These are phyloP conservation scores for Pecten maximus DNA, from an alignment of 2,888 invertebrate species.

Conservation along the genomic window DNA sequence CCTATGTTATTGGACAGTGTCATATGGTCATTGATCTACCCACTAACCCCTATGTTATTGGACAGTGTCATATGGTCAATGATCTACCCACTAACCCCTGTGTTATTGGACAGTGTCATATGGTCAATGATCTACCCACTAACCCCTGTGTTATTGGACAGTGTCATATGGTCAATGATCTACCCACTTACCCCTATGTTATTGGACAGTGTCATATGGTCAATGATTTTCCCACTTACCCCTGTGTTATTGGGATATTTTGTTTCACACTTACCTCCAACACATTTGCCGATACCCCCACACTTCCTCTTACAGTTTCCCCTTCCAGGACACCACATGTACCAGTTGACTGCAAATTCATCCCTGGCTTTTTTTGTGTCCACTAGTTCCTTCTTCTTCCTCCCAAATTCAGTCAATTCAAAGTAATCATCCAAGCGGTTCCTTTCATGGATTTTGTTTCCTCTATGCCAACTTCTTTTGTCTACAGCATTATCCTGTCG, in stretches of 20 bases:
- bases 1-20: too few relatives aligned
- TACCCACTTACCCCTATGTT: too few relatives aligned
- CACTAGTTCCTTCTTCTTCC: slow-evolving; percentile 61
- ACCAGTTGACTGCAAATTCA: slow-evolving; percentile 79
- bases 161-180: too few relatives aligned
- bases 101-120: too few relatives aligned
- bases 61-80: too few relatives aligned
- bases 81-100: too few relatives aligned
- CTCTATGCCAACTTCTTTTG: slow-evolving; percentile 73
- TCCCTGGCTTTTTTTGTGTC: slow-evolving; percentile 66
- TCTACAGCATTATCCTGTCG: slow-evolving; percentile 70
- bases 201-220: neutral
- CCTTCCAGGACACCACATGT: slow-evolving; percentile 79
- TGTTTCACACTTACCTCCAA: slow-evolving; percentile 62
- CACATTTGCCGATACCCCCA: slow-evolving; percentile 76
- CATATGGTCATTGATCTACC: too few relatives aligned
- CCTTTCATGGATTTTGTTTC: slow-evolving; percentile 68
- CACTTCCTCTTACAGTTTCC: slow-evolving; percentile 77
- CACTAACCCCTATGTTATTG: too few relatives aligned
- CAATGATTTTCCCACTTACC: neutral
- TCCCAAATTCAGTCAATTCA: slow-evolving; percentile 71
- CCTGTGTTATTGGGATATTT: neutral
- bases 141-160: too few relatives aligned
- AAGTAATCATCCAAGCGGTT: slow-evolving; percentile 78
- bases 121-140: too few relatives aligned